Percentiles rank a stretch among this genome's conserved stretches.
These are phyloP conservation scores for Megaceryle maxima DNA, from an alignment of 2,113 vertebrate species.

Conservation along the genomic window DNA sequence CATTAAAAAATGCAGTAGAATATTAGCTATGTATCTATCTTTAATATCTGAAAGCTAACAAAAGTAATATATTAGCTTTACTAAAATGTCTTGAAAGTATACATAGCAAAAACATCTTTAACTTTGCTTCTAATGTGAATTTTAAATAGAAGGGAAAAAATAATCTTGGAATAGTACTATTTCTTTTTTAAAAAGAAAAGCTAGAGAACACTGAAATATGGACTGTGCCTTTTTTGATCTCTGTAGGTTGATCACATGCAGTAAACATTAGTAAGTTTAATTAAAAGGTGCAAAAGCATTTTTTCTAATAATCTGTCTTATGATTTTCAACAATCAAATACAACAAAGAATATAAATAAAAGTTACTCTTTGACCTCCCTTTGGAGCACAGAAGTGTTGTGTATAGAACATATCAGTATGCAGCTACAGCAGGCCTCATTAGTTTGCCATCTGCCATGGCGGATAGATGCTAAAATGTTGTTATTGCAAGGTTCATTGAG, in stretches of 20 bases:
- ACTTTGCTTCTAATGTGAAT: background rate
- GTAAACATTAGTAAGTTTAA: slow-evolving; percentile 30
- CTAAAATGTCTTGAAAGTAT: background rate
- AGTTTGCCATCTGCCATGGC: slow-evolving; percentile 84
- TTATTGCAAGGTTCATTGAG: slow-evolving; percentile 84
- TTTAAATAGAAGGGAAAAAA: background rate
- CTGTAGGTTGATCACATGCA: background rate
- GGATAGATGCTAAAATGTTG: slow-evolving; percentile 83
- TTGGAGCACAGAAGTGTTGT: slow-evolving; percentile 32
- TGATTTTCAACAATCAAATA: slow-evolving; percentile 36
- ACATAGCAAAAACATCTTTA: background rate
- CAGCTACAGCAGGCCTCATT: slow-evolving; percentile 82
- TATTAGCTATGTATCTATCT: background rate
- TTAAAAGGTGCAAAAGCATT: slow-evolving; percentile 33
- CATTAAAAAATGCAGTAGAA: background rate
- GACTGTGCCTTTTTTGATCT: background rate
- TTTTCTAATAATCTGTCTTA: slow-evolving; percentile 49
- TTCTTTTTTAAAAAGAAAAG: background rate
- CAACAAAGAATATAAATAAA: slow-evolving; percentile 68
- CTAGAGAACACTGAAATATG: background rate
- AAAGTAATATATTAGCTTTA: background rate
- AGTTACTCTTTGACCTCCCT: slow-evolving; percentile 74
- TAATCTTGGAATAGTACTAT: rapidly evolving
- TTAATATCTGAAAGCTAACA: background rate
- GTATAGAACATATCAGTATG: slow-evolving; percentile 77